Evolutionary conservation across 2,113 vertebrate species (phyloP).

Genomic region (Mola mola): DNA sequence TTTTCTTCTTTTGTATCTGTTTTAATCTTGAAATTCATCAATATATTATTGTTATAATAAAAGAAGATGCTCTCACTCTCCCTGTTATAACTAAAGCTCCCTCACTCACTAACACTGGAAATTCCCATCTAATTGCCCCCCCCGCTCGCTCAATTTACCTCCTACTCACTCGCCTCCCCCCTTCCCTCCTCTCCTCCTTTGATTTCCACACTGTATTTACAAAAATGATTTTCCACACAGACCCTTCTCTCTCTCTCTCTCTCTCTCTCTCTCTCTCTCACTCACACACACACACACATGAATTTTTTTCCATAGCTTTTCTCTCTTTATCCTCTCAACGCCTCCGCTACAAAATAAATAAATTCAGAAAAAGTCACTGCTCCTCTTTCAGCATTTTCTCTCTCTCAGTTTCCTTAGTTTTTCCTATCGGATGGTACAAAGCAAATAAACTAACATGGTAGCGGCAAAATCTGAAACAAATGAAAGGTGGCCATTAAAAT

Average conservation of each 20-base stretch:
- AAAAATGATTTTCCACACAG: conserved; percentile 60
- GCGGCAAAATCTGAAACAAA: no score
- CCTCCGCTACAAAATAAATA: conserved; percentile 1
- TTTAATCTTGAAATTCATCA: no score
- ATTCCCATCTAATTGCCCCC: conserved; percentile 71
- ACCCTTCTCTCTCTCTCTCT: conserved; percentile 37
- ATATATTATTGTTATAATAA: no score
- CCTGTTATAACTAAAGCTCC: conserved; percentile 43
- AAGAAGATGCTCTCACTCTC: conserved; percentile 34
- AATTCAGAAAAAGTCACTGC: not conserved
- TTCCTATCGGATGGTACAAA: not conserved
- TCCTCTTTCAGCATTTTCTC: not conserved
- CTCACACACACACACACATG: no score
- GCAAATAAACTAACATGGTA: no score
- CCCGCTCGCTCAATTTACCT: conserved; percentile 66
- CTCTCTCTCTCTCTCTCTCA: no score
- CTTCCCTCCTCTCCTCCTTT: conserved; percentile 57
- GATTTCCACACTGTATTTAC: conserved; percentile 68
- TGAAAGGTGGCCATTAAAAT: no score
- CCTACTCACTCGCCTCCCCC: conserved; percentile 70
- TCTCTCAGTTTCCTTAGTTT: not conserved
- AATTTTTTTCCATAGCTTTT: conserved; percentile 53
- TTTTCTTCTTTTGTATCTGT: no score
- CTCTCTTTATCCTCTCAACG: not conserved
- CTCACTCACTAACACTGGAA: conserved; percentile 69